phyloP scores from a whole-genome alignment of 2,797 vertebrate species.

The Liparis tanakae region DNA sequence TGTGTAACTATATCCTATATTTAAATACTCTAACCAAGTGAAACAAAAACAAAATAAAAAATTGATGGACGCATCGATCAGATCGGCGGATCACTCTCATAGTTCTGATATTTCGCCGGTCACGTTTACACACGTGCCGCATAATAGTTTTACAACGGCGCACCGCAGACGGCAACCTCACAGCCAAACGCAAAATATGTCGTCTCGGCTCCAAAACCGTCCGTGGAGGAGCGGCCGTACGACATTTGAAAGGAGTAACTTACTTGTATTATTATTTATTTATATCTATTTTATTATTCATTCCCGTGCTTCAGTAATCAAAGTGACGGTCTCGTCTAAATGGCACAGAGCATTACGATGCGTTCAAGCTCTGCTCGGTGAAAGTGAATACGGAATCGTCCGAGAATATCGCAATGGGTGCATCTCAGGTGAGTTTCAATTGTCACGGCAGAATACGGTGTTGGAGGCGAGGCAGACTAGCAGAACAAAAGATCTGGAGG shows the following conservation, averaged over 20 bases:
- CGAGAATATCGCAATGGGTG: background rate
- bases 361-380: too few relatives aligned
- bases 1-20: conserved; percentile 8
- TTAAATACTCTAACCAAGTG: background rate
- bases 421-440: background rate
- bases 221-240: too few relatives aligned
- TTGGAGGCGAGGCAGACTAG: background rate
- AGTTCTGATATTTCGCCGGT: background rate
- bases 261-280: too few relatives aligned
- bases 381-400: background rate
- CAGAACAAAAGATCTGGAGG: background rate
- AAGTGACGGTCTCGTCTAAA: too few relatives aligned
- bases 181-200: background rate
- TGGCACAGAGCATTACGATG: background rate
- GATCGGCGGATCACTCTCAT: background rate
- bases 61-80: too few relatives aligned
- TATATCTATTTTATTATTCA: too few relatives aligned
- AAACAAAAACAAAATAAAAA: background rate
- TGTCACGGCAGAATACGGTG: background rate
- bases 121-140: background rate
- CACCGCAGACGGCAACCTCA: too few relatives aligned
- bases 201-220: background rate
- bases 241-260: too few relatives aligned
- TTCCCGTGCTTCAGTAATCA: too few relatives aligned
- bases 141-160: background rate